A percentile compares a stretch with the other conserved stretches of the same genome.
Conservation (phyloP, 2,888 invertebrate species). For the Prosapia bicincta region DNA sequence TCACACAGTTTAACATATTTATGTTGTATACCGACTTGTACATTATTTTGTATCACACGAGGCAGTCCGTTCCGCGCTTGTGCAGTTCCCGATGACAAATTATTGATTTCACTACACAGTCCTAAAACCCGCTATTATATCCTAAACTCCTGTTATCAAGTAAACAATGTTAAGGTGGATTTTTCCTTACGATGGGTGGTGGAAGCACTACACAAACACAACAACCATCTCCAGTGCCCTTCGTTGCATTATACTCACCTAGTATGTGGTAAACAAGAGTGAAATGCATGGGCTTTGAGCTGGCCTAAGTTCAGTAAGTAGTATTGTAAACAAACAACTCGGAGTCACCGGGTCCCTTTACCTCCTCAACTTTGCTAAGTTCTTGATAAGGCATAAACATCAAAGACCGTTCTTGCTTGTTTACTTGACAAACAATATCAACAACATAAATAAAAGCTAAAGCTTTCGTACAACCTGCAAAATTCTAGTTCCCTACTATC, state of each 20-base stretch:
- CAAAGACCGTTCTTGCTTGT: not conserved
- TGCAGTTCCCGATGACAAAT: not conserved
- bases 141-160: slow-evolving; percentile 34
- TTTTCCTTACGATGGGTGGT: slow-evolving; percentile 32
- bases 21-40: not conserved
- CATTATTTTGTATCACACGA: not conserved
- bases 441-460: not conserved
- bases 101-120: not conserved
- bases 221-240: slow-evolving; percentile 5
- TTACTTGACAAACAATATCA: not conserved
- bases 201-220: slow-evolving; percentile 1
- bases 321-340: slow-evolving; percentile 6
- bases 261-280: slow-evolving; percentile 23
- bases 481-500: slow-evolving; percentile 29
- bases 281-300: no score
- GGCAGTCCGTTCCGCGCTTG: not conserved
- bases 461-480: not conserved
- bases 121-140: slow-evolving; percentile 23
- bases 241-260: slow-evolving; percentile 22
- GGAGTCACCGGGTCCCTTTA: not conserved
- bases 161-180: slow-evolving; percentile 38
- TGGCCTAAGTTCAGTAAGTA: no score
- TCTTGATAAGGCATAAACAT: slow-evolving; percentile 28
- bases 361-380: slow-evolving; percentile 15
- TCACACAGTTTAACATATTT: not conserved